phyloP scores from a whole-genome alignment of 2,113 vertebrate species.

The Apus apus region DNA sequence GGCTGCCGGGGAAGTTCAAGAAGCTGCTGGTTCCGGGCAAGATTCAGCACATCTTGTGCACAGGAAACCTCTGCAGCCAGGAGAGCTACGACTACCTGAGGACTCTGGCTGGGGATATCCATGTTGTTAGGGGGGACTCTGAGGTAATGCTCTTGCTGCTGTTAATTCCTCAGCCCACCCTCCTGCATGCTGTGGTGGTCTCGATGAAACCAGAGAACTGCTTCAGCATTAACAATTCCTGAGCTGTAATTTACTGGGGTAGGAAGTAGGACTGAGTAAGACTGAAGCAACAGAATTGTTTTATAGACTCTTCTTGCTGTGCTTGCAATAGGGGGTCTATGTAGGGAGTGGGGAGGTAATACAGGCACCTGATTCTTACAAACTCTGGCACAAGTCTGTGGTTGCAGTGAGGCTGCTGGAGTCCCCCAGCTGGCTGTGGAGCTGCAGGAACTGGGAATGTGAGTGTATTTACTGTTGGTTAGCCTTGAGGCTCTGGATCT shows the following conservation, averaged over 20 bases:
- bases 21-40: conserved; percentile 91
- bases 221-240: not conserved
- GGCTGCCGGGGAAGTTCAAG: conserved; percentile 91
- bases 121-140: conserved; percentile 89
- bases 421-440: too few species aligned
- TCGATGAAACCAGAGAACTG: fast-evolving
- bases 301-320: not conserved
- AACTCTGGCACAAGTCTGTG: too few species aligned
- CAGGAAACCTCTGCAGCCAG: conserved; percentile 92
- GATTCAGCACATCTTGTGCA: conserved; percentile 93
- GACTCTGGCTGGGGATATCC: conserved; percentile 88
- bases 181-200: fast-evolving
- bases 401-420: not conserved
- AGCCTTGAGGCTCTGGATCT: not conserved
- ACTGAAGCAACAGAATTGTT: not conserved
- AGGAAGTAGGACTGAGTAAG: not conserved
- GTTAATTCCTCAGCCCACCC: fast-evolving
- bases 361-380: fast-evolving
- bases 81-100: conserved; percentile 92
- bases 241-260: not conserved
- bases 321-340: not conserved
- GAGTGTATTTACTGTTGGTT: not conserved
- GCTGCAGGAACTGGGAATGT: not conserved
- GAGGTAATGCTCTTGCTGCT: conserved; percentile 78
- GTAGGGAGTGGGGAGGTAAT: too few species aligned